Base-by-base conservation (phyloP, 2,113 vertebrate species). In the Galbula dea region DNA sequence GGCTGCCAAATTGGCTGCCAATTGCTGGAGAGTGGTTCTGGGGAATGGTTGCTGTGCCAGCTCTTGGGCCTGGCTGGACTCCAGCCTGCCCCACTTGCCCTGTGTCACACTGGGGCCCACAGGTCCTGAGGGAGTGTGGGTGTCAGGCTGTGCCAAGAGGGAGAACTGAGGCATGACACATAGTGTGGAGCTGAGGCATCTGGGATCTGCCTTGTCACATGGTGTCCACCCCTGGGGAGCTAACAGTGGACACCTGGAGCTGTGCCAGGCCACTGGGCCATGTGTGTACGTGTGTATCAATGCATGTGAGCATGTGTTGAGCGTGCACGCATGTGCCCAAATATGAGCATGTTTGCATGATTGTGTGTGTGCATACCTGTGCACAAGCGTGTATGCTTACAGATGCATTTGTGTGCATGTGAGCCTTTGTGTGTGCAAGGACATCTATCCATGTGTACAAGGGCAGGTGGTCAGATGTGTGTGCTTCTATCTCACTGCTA, bases 311-410 rank as follows among this genome's bases (percentile, higher is more conserved):
- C 59, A 24, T 2, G 3, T 21, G 73, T 55, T 68, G 45, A 37
- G 32, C 30, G 36, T 32, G 45, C 14, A 7, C 12, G 16, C 2
- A 0, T 21, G 59, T 29, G 41, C 24, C 51, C 1, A 6, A 41
- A 46, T 10, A 26, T 0, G 2, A 57, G 17, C 1, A 5, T 36
- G 49, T 24, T 68, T 52, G 21, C 45, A 6, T 1, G 7, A 18
- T 30, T 1, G 3, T 10, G 58, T 5, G 3, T 21, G 36, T 77
- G 48, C 51, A 15, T 6, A 1, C 0, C 0, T 18, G 34, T 51
- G n/a, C 11, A 4, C 11, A 12, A 8, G 10, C 46, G 23, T 3
- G 12, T 8, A 0, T 16, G 62, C 52, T 59, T 4, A 3, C 13
- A 20, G 43, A 29, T 30, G 13, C 20, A 4, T 1, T 23, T 10